Evolutionary conservation across 2,888 invertebrate species (phyloP), one percentile per base, ranked within the genome.

Genomic region (Luffia ferchaultella): DNA sequence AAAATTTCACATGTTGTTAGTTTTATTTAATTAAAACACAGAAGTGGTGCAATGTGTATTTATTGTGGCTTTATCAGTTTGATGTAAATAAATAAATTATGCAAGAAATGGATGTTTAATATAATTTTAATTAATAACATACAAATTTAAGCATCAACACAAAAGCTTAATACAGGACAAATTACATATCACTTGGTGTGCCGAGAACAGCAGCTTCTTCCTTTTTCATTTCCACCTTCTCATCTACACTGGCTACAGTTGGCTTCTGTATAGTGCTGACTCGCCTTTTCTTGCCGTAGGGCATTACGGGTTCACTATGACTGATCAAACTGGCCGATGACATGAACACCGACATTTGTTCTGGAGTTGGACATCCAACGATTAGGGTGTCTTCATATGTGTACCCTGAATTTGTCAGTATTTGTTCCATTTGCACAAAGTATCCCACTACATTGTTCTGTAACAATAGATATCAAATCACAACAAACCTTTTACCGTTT

Each of bases 341-440:
- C 53, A 96, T 86, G 61, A 95, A 86, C 42, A 95, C 88, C n/a
- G 93, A 93, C 12, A 98, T 89, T 79, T 98, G 98, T 67, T 98
- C 98, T 1, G 94, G 91, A 1, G 96, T 90, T 0, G 98, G 98
- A 64, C 97, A 96, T 9, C 91, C 95, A 2, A 97, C 92, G 49
- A 97, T 89, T 50, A 92, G 85, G 51, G 88, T 86, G 61, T 95
- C 94, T 64, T 98, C 97, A 20, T 89, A 86, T 0, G 88, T 87
- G 67, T 96, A 98, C 48, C 92, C 89, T 20, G 90, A 90, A 54
- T 86, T 86, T 1, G 88, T 75, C 12, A 97, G 76, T 17, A 92
- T 77, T 67, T 93, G 93, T 59, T 92, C 91, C 42, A 97, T 73
- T 72, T 95, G 93, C 7, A 95, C 89, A 76, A 97, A 98, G 40